Base-by-base conservation (phyloP, 1,140 invertebrate species). In the Papilio xuthus region DNA sequence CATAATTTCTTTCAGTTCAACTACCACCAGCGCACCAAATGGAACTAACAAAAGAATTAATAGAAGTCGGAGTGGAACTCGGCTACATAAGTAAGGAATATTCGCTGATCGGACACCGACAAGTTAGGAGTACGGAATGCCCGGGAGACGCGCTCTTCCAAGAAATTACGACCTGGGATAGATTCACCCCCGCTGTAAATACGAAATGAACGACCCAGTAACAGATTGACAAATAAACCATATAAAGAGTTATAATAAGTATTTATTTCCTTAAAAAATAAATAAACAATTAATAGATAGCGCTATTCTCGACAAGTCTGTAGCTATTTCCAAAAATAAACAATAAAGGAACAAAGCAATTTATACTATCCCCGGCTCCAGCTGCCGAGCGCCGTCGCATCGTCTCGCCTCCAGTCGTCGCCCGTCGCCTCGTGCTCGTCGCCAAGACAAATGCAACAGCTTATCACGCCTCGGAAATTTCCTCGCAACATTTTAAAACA, bases 161-260 rank as follows among this genome's bases (percentile, higher is more conserved):
- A 18, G 72, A 53, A 56, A 75, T 75, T 15, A 53, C 72, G 1
- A 75, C 72, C 1, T 75, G 72, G 72, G 72, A 75, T 53, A 75
- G 47, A 32, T 75, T 56, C n/a, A 12, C 32, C 8, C 23, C 72
- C 8, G 18, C 23, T 50, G 26, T 74, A 6, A 41, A 69, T 42
- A n/a, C 37, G n/a, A 23, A 70, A 6, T 70, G 69, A 70, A 4
- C 10, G 67, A 28, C 6, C 0, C 2, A 13, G 4, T 67, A 67
- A 67, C 26, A 23, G 8, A 28, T 28, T 32, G 26, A 13, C 60
- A 28, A 67, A 28, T 67, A 67, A 67, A 67, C 15, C 4, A 32
- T 67, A 18, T 67, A 12, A 15, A 67, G 32, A 67, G 18, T 32
- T 6, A 28, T 15, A 18, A 26, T 20, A 20, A n/a, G 3, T 67